A percentile compares a stretch with the other conserved stretches of the same genome.
Conservation (phyloP, 2,797 vertebrate species). For the Macroramphosus scolopax region DNA sequence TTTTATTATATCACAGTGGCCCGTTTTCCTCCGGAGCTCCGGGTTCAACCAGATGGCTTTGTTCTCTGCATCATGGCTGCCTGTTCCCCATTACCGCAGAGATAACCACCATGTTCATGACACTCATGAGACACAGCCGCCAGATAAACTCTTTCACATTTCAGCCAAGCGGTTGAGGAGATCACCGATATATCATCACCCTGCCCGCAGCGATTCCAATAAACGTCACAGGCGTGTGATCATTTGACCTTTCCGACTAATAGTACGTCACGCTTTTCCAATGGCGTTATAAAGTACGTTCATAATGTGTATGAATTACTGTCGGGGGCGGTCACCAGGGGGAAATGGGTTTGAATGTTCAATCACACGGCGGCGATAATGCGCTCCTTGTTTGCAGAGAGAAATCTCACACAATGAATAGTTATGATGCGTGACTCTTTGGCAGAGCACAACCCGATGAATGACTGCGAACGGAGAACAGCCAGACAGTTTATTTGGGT, state of each 20-base stretch:
- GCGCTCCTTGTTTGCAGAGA: slow-evolving; percentile 44
- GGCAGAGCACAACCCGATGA: slow-evolving; percentile 10
- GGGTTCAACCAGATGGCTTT: slow-evolving; percentile 57
- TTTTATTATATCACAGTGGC: slow-evolving; percentile 64
- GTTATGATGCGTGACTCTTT: slow-evolving; percentile 46
- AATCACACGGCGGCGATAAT: slow-evolving; percentile 52
- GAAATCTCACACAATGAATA: slow-evolving; percentile 30
- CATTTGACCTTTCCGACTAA: slow-evolving; percentile 62
- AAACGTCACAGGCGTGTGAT: slow-evolving; percentile 62
- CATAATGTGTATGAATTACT: slow-evolving; percentile 47
- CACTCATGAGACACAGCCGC: slow-evolving; percentile 50
- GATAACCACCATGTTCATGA: slow-evolving; percentile 67
- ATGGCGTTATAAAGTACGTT: slow-evolving; percentile 52
- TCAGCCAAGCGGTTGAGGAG: slow-evolving; percentile 57
- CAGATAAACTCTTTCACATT: slow-evolving; percentile 54
- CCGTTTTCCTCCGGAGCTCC: slow-evolving; percentile 53
- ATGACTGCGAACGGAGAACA: slow-evolving; percentile 4
- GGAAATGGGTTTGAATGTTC: slow-evolving; percentile 54
- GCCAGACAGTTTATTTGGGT: slow-evolving; percentile 16
- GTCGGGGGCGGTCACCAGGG: slow-evolving; percentile 37
- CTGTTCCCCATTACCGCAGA: slow-evolving; percentile 72
- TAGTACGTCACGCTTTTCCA: slow-evolving; percentile 61
- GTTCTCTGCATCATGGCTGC: slow-evolving; percentile 52
- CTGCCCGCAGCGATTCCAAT: slow-evolving; percentile 60
- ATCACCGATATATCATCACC: slow-evolving; percentile 55